Conservation (phyloP, 2,113 vertebrate genomes). For the Aphelocoma coerulescens region DNA sequence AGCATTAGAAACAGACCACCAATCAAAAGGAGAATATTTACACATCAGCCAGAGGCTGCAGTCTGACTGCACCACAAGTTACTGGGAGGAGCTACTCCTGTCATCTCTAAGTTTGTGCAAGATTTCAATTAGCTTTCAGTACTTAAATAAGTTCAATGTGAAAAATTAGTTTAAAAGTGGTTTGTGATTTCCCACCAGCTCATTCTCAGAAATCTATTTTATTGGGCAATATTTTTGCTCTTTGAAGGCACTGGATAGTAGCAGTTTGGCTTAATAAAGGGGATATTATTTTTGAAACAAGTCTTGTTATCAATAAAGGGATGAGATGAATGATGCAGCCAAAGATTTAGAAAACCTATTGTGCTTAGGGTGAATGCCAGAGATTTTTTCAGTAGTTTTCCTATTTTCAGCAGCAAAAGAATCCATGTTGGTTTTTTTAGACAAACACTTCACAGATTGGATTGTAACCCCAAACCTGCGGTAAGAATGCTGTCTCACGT, state of each 20-base stretch:
- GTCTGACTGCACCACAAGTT: not conserved
- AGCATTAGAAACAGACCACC: not conserved
- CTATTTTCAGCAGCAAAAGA: not conserved
- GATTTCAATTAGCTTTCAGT: not conserved
- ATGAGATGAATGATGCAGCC: not conserved
- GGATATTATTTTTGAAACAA: not conserved
- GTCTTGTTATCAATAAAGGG: not conserved
- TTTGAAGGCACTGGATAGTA: not conserved
- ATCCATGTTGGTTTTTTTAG: not conserved
- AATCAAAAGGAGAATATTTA: not conserved
- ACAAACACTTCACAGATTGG: not conserved
- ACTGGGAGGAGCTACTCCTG: not conserved
- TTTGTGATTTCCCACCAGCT: not conserved
- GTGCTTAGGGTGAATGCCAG: not conserved
- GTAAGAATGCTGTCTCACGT: not conserved
- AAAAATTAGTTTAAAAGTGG: not conserved
- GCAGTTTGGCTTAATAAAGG: not conserved
- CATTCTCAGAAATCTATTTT: not conserved
- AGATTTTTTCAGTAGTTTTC: not conserved
- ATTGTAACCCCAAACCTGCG: not conserved
- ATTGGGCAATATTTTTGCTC: not conserved
- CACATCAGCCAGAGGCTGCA: not conserved
- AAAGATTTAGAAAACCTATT: not conserved
- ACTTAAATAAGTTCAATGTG: not conserved
- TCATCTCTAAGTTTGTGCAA: not conserved